Evolutionary conservation across 2,113 vertebrate genomes (phyloP), one percentile per base, ranked within the genome.

Genomic region (Glaucomys volans): DNA sequence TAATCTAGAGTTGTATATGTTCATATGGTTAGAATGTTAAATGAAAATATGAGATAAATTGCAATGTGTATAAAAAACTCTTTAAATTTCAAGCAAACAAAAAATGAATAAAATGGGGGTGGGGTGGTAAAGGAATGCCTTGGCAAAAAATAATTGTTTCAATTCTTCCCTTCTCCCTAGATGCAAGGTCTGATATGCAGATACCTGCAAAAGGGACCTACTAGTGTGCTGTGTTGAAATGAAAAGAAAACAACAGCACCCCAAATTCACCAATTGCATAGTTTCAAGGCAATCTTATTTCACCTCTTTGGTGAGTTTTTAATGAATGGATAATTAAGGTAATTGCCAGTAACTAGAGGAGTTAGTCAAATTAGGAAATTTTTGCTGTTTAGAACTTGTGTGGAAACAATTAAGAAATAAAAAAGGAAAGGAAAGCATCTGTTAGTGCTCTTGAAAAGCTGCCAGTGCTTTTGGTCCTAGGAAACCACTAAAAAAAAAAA

Each of bases 331-430:
- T n/a, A 88, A 91, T 92, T 85, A 87, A 90, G 77, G 40, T 80
- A 90, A 94, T 87, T 90, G 72, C 59, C 89, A 88, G 57, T 91
- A 93, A 88, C 57, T 66, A 72, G 7, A 28, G n/a, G 40, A 69
- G 87, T 96, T 92, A 54, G 88, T 84, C 88, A 95, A 92, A 95
- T 76, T 66, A 79, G 69, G 62, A 96, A 95, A 62, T 42, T 87
- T 62, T 52, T 75, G 85, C 69, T 67, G 44, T 87, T 96, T 93
- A 90, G 90, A 95, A 94, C 28, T 91, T 92, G 5, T 69, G 28
- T 79, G 20, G 59, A 35, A 69, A 85, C 76, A 94, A 83, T 81
- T 92, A 81, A 82, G 89, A 85, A 85, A 72, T 80, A 20, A 71
- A 91, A 77, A 71, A 87, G 42, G 16, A 89, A 96, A 93, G 89